Evolutionary conservation across 2,797 vertebrate genomes (phyloP).

Genomic region (Micromesistius poutassou): DNA sequence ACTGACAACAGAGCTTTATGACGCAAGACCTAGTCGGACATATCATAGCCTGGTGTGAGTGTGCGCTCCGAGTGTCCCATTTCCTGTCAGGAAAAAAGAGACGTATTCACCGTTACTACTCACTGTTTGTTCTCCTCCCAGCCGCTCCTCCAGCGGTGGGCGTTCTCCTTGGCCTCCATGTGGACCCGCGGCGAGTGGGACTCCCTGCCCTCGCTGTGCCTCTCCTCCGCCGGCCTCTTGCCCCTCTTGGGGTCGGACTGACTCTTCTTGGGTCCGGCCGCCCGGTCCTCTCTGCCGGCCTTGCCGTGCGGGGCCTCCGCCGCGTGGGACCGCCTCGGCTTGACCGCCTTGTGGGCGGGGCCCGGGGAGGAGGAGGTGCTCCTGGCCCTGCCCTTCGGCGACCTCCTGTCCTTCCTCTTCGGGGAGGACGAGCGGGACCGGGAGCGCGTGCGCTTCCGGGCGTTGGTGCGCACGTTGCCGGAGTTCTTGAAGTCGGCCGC

Average conservation of each 20-base stretch:
- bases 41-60: no score
- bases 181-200: slow-evolving; percentile 74
- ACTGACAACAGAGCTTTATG: no score
- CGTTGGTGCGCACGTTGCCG: slow-evolving; percentile 74
- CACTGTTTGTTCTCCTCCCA: slow-evolving; percentile 97
- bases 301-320: slow-evolving; percentile 70
- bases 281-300: slow-evolving; percentile 79
- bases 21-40: no score
- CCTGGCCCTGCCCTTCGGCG: slow-evolving; percentile 83
- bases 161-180: slow-evolving; percentile 84
- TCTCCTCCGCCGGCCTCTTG: slow-evolving; percentile 86
- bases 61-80: no score
- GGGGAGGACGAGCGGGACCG: slow-evolving; percentile 83
- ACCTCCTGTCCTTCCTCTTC: slow-evolving; percentile 88
- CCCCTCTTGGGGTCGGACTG: slow-evolving; percentile 79
- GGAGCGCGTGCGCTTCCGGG: slow-evolving; percentile 86
- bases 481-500: slow-evolving; percentile 79
- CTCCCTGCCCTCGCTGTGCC: slow-evolving; percentile 52
- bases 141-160: slow-evolving; percentile 90
- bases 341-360: slow-evolving; percentile 76
- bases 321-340: slow-evolving; percentile 73
- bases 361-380: slow-evolving; percentile 79
- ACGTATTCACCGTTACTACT: slow-evolving; percentile 61
- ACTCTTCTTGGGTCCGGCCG: slow-evolving; percentile 76
- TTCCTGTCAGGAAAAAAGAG: no score